These are phyloP conservation scores for Glyphotaelius pellucidus DNA, from an alignment of 2,888 invertebrate genomes.

Conservation along the genomic window DNA sequence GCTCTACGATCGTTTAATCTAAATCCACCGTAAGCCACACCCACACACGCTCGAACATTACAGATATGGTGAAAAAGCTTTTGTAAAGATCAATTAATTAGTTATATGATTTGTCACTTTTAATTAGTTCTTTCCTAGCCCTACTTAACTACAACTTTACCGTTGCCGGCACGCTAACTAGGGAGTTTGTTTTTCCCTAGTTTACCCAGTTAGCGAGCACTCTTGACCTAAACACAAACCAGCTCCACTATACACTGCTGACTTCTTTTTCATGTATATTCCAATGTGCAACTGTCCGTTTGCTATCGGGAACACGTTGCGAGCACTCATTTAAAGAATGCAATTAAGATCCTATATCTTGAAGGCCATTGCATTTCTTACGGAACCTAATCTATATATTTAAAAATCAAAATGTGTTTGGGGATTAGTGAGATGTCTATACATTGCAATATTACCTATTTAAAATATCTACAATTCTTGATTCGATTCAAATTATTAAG, in stretches of 20 bases:
- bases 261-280: neutral
- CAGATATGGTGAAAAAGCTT: too few species aligned
- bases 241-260: neutral
- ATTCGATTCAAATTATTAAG: too few species aligned
- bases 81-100: too few species aligned
- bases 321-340: neutral
- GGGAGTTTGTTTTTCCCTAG: constrained; percentile 17
- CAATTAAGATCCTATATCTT: neutral
- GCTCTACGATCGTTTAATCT: too few species aligned
- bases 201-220: neutral
- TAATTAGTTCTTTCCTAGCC: neutral
- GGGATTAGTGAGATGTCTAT: too few species aligned
- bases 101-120: too few species aligned
- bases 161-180: neutral
- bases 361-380: neutral
- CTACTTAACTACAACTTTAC: neutral
- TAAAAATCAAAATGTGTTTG: too few species aligned
- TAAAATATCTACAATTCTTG: too few species aligned
- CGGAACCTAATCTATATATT: neutral
- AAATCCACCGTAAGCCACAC: too few species aligned
- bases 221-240: neutral
- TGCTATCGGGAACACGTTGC: neutral
- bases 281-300: too few species aligned
- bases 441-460: too few species aligned
- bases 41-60: too few species aligned